phyloP scores from a whole-genome alignment of 2,113 vertebrate genomes.

The Cathartes aura region DNA sequence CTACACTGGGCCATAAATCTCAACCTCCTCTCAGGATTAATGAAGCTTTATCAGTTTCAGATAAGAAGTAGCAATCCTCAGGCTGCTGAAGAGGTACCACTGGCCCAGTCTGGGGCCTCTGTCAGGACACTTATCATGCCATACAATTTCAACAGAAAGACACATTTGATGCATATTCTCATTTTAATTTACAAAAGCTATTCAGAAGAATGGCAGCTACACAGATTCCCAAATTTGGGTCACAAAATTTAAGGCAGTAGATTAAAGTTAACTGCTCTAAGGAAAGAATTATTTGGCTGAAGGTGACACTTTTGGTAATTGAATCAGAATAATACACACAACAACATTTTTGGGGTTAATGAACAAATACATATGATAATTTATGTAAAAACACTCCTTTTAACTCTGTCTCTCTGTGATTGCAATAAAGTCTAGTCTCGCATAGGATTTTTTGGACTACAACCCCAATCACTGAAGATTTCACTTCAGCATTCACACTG shows the following conservation, averaged over 20 bases:
- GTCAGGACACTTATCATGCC: not conserved
- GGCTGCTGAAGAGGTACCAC: not conserved
- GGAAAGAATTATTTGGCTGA: not conserved
- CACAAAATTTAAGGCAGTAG: not conserved
- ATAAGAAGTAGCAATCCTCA: conserved; percentile 34
- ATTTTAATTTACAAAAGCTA: not conserved
- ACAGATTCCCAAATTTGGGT: not conserved
- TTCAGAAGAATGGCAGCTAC: not conserved
- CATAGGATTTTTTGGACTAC: not conserved
- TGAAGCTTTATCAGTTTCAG: conserved; percentile 61
- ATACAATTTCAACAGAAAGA: not conserved
- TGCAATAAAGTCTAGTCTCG: not conserved
- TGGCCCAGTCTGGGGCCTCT: not conserved
- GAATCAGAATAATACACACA: not conserved
- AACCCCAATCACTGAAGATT: not conserved
- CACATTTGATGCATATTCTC: not conserved
- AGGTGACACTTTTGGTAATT: not conserved
- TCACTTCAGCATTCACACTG: not conserved
- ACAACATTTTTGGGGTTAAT: not conserved
- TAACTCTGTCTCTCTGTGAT: not conserved
- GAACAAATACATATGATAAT: not conserved
- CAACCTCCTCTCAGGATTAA: not conserved
- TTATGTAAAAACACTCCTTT: not conserved
- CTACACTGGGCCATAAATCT: conserved; percentile 40
- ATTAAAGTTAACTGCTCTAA: not conserved